phyloP scores from a whole-genome alignment of 2,797 vertebrate species.

The Macroramphosus scolopax region DNA sequence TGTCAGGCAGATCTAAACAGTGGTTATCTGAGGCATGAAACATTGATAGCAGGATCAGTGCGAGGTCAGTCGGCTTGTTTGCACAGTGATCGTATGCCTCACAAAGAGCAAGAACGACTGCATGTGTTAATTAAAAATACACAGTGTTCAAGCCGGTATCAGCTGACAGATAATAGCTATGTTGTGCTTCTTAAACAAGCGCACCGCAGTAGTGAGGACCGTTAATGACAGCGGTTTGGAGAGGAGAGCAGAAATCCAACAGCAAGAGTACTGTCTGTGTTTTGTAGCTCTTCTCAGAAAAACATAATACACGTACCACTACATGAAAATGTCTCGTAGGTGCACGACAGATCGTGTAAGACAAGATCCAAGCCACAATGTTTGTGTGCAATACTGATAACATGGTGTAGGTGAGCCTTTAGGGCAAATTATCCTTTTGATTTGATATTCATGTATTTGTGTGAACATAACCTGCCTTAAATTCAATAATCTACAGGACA shows the following conservation, averaged over 20 bases:
- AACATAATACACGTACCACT: conserved; percentile 48
- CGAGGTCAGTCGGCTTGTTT: conserved; percentile 53
- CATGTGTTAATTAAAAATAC: conserved; percentile 60
- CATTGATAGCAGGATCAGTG: conserved; percentile 41
- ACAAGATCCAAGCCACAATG: no score
- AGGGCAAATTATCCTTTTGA: not conserved
- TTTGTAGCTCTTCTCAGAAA: conserved; percentile 57
- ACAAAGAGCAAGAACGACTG: conserved; percentile 43
- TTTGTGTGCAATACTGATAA: no score
- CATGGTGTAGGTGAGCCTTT: no score
- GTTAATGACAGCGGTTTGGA: conserved; percentile 75
- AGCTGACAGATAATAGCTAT: conserved; percentile 74
- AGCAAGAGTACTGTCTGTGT: conserved; percentile 50
- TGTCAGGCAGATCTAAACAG: no score
- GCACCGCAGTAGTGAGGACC: conserved; percentile 54
- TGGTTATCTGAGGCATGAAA: conserved; percentile 52
- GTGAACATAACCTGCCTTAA: not conserved
- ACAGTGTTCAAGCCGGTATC: conserved; percentile 63
- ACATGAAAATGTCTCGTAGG: conserved; percentile 58
- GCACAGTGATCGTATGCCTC: no score
- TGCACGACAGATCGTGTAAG: conserved; percentile 30
- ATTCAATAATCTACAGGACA: not conserved
- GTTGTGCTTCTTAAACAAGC: conserved; percentile 73
- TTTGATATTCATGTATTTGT: not conserved
- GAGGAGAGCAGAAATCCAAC: conserved; percentile 61